Evolutionary conservation across 92 coral and sea anemone species (phyloP), one percentile per base, ranked within the genome.

Genomic region (Meandrina meandrites): DNA sequence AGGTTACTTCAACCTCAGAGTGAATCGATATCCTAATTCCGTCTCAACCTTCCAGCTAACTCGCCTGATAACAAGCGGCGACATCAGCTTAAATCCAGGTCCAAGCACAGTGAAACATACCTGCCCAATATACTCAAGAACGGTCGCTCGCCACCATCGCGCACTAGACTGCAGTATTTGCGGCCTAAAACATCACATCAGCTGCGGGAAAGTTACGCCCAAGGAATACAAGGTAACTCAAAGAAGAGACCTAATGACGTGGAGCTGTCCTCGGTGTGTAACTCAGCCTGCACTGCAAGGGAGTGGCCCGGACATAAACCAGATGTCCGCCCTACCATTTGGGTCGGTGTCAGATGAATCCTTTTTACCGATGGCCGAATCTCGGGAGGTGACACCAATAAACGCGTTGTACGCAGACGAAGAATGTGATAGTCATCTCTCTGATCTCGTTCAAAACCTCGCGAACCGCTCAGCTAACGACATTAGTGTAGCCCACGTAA

Each of bases 401-500:
- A 16, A 50, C 54, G 54, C 14, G 14, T 16, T 50, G 9, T 40
- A 34, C 30, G 24, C 21, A 19, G 71, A 22, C 5, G 71, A 21
- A 5, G 71, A 64, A 19, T 19, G 71, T 10, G 71, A 64, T 4
- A 64, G 71, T 64, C 71, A 24, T 22, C 8, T 64, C 32, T 21
- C 71, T 22, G 71, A 64, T 4, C 71, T 64, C 3, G 30, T 22
- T 10, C 71, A 64, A 2, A 28, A 64, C 1, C 71, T 64, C 7
- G 4, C 28, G 1, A 64, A 22, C 1, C 24, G 28, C 30, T 22
- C 88, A 28, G 76, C 27, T 53, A 86, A 68, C 67, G 86, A 87
- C 48, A 19, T 87, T 24, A 79, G 51, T 0, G 80, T 87, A 11
- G 86, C 86, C 1, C 86, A 87, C 68, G 66, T 79, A 17, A 87